phyloP scores from a whole-genome alignment of 2,888 invertebrate genomes.

The Drosophila lacicola region DNA sequence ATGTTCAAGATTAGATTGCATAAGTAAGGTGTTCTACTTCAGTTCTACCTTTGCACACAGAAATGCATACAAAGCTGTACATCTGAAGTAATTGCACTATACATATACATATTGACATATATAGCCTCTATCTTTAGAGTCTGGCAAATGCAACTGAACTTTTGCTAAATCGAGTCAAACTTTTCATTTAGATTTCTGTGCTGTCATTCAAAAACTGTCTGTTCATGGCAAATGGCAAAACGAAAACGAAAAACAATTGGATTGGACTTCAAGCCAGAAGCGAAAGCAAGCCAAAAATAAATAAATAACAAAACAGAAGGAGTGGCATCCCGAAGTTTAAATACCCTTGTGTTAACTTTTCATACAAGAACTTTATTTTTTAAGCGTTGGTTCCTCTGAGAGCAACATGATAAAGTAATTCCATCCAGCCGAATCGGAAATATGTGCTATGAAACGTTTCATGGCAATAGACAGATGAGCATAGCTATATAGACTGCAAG shows the following conservation, averaged over 20 bases:
- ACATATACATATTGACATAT: neutral
- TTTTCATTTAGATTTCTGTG: conserved; percentile 45
- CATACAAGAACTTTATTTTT: too few relatives aligned
- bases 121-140: neutral
- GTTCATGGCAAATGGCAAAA: conserved; percentile 57
- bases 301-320: neutral
- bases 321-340: too few relatives aligned
- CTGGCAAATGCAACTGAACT: conserved; percentile 39
- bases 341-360: too few relatives aligned
- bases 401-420: too few relatives aligned
- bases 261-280: conserved; percentile 44
- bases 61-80: conserved; percentile 15
- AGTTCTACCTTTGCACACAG: too few relatives aligned
- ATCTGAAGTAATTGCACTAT: conserved; percentile 21
- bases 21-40: too few relatives aligned
- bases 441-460: too few relatives aligned
- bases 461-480: too few relatives aligned
- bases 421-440: too few relatives aligned
- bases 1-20: too few relatives aligned
- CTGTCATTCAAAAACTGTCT: conserved; percentile 64
- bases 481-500: too few relatives aligned
- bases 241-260: conserved; percentile 61
- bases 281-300: conserved; percentile 26
- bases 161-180: conserved; percentile 42
- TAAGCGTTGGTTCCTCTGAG: too few relatives aligned